Evolutionary conservation across 2,888 invertebrate genomes (phyloP), one percentile per base, ranked within the genome.

Genomic region (Cloeon dipterum): DNA sequence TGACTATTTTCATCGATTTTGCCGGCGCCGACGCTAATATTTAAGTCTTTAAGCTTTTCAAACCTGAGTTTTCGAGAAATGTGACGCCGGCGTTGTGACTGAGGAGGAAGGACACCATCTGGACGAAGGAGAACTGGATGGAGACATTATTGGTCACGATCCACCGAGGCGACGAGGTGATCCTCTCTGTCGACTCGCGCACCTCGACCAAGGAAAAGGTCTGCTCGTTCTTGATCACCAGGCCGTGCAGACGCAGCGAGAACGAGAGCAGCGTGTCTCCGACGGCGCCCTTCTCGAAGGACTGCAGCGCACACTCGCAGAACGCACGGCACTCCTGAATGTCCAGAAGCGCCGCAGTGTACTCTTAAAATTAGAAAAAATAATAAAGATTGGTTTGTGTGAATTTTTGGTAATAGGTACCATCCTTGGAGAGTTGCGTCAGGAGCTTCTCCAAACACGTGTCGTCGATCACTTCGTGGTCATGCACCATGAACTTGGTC

Each of bases 41-140:
- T n/a, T n/a, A n/a, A n/a, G n/a, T n/a, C n/a, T n/a, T n/a, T n/a
- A n/a, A n/a, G n/a, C n/a, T n/a, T n/a, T n/a, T 19, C 36, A 43
- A 43, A 53, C 57, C 51, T 37, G 46, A 47, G 34, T 51, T 40
- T 25, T 47, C 57, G 3, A 79, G 56, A 70, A 74, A 79, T 20
- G 61, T 55, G 20, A 73, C 51, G 1, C 81, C 79, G 3, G 68
- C 59, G 42, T 60, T 59, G 47, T 79, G 75, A 26, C 59, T 56
- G 5, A 70, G 56, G 21, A 75, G 56, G 10, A 69, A 57, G 10
- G 63, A 51, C 14, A 76, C 59, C 41, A 77, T 61, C 36, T 69
- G 66, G 39, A 75, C 64, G 40, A 68, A 72, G 1, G 72, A 75
- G 35, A 76, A 62, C 51, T 71, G 71, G 19, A 74, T 55, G 13